Conservation (phyloP, 2,888 invertebrate genomes). For the Noctua fimbriata region DNA sequence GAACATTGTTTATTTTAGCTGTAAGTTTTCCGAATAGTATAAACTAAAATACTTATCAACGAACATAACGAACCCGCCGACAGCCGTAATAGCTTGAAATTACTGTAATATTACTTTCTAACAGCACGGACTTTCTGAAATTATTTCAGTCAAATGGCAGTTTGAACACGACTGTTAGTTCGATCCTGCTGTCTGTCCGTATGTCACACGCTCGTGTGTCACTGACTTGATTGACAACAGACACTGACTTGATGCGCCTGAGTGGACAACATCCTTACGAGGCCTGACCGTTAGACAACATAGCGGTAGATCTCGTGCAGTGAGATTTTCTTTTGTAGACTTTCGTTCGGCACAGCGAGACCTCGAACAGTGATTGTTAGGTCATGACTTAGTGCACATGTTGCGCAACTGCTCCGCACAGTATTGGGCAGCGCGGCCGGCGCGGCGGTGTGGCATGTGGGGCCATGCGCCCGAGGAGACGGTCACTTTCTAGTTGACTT, state of each 20-base stretch:
- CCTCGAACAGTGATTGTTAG: constrained; percentile 45
- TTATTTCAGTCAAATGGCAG: constrained; percentile 22
- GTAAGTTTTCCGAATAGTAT: too few species aligned
- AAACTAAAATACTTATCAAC: constrained; percentile 11
- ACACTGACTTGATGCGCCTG: not conserved
- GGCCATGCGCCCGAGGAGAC: not conserved
- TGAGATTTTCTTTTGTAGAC: not conserved
- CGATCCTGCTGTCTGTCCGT: not conserved
- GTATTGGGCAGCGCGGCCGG: not conserved
- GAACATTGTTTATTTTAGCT: too few species aligned
- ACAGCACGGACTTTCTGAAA: constrained; percentile 16
- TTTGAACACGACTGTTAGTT: constrained; percentile 16
- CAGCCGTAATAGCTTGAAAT: constrained; percentile 14
- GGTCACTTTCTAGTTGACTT: constrained; percentile 1
- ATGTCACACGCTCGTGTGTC: not conserved
- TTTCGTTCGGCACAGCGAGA: constrained; percentile 20
- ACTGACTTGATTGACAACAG: too few species aligned
- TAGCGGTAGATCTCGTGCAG: constrained; percentile 5
- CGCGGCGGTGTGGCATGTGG: not conserved
- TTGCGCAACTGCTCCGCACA: constrained; percentile 32
- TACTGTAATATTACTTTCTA: constrained; percentile 38
- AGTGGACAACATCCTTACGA: not conserved
- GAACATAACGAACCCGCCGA: constrained; percentile 19
- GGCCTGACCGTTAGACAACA: constrained; percentile 1
- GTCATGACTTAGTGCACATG: constrained; percentile 38